phyloP scores from a whole-genome alignment of 2,113 vertebrate species.

The Austrofundulus limnaeus region DNA sequence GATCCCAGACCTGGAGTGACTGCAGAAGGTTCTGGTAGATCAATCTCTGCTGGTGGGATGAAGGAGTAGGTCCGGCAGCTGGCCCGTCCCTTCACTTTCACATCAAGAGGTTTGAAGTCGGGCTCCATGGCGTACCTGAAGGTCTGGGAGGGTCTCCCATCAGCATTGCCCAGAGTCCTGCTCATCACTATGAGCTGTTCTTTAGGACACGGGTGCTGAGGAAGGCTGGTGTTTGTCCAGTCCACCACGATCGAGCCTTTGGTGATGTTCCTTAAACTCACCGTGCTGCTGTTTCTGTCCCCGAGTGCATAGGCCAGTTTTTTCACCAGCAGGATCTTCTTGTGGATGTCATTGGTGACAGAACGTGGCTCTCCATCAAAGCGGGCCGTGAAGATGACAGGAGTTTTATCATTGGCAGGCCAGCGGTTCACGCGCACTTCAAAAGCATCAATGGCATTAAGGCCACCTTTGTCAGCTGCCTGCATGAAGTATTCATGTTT shows the following conservation, averaged over 20 bases:
- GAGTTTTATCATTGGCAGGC: constrained; percentile 83
- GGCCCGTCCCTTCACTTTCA: constrained; percentile 82
- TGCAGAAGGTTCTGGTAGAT: constrained; percentile 48
- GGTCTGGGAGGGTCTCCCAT: constrained; percentile 75
- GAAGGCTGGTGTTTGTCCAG: constrained; percentile 95
- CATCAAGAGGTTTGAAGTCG: constrained; percentile 86
- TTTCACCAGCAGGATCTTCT: constrained; percentile 93
- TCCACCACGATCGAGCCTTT: constrained; percentile 92
- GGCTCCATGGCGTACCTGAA: constrained; percentile 85
- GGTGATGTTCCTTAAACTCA: constrained; percentile 88
- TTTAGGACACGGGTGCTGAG: constrained; percentile 87
- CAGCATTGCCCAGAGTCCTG: constrained; percentile 79
- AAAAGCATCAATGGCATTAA: constrained; percentile 89
- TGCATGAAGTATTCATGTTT: constrained; percentile 98
- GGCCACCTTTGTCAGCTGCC: constrained; percentile 91
- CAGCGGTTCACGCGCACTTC: constrained; percentile 92
- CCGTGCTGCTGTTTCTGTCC: constrained; percentile 92
- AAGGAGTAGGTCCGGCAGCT: constrained; percentile 88
- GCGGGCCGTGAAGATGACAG: constrained; percentile 86
- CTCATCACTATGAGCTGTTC: constrained; percentile 87
- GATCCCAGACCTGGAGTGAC: constrained; percentile 81
- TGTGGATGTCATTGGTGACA: constrained; percentile 85
- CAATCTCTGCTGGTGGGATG: constrained; percentile 79
- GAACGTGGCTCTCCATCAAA: constrained; percentile 85
- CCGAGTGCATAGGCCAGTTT: constrained; percentile 89